Base-by-base conservation (phyloP, 1,140 invertebrate species). In the Leptinotarsa defecta region DNA sequence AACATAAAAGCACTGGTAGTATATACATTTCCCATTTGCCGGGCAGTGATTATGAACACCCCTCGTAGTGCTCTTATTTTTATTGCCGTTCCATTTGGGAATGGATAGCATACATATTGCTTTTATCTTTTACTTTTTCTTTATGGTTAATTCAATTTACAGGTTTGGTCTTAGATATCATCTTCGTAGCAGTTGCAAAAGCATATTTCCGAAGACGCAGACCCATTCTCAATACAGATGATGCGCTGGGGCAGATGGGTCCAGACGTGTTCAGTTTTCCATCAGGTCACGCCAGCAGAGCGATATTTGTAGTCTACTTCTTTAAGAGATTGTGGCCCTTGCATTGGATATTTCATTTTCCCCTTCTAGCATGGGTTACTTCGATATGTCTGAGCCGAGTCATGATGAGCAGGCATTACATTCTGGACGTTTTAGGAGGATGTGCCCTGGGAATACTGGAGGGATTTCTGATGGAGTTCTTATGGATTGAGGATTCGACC, bases 191-290 rank as follows among this genome's bases (percentile, higher is more conserved):
- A 2, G 73, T 96, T 2, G 76, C 94, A 3, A 99, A 99, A 88
- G 92, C 96, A 5, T 84, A 91, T 63, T 89, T 93, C 17, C 87
- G 94, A 77, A 87, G 97, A 81, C 87, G 91, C 82, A 86, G 97
- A 63, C 97, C 96, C 17, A 77, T 87, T 1, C 86, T 89, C 20
- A 93, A 94, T 83, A 82, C 85, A 57, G 92, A 95, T 77, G 90
- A 91, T 84, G 83, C 88, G 13, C 81, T 90, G 20, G 86, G 85
- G 19, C 80, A 89, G 71, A 85, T 91, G 24, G 85, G 89, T 83
- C 86, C 96, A 1, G 97, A 99, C 86, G 94, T 96, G 81, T 98
- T 93, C 84, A 96, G 96, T 49, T 99, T 99, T 86, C 98, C 97
- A 34, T 98, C 97, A 1, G 98, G 98, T 1, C 98, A 99, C 87